Evolutionary conservation across 2,797 vertebrate species (phyloP).

Genomic region (Hyperoplus immaculatus): DNA sequence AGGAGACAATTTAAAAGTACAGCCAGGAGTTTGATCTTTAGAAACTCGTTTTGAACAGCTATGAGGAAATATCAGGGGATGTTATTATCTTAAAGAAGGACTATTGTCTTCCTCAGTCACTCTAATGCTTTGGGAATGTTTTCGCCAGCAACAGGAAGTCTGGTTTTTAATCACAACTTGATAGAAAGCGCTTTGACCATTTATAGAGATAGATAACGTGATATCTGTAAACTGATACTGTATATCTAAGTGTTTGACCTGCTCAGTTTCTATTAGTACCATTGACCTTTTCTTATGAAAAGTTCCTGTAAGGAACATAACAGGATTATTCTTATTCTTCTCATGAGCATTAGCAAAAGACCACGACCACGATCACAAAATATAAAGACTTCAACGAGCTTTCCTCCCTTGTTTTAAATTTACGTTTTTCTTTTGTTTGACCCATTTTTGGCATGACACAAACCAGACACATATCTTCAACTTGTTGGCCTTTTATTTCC

Average conservation of each 20-base stretch:
- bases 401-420: not conserved
- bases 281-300: not conserved
- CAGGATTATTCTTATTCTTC: not conserved
- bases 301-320: not conserved
- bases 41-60: slow-evolving; percentile 3
- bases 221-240: too few species aligned
- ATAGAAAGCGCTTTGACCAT: not conserved
- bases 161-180: too few species aligned
- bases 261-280: not conserved
- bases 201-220: not conserved
- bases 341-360: not conserved
- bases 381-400: not conserved
- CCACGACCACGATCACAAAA: not conserved
- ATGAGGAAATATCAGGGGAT: not conserved
- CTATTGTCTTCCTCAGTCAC: not conserved
- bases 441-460: not conserved
- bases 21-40: not conserved
- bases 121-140: not conserved
- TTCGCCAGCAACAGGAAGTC: not conserved
- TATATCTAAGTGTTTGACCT: not conserved
- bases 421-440: not conserved
- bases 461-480: not conserved
- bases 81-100: not conserved
- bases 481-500: not conserved
- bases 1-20: slow-evolving; percentile 4